Evolutionary conservation across 2,113 vertebrate genomes (phyloP), one percentile per base, ranked within the genome.

Genomic region (Sylvia atricapilla): DNA sequence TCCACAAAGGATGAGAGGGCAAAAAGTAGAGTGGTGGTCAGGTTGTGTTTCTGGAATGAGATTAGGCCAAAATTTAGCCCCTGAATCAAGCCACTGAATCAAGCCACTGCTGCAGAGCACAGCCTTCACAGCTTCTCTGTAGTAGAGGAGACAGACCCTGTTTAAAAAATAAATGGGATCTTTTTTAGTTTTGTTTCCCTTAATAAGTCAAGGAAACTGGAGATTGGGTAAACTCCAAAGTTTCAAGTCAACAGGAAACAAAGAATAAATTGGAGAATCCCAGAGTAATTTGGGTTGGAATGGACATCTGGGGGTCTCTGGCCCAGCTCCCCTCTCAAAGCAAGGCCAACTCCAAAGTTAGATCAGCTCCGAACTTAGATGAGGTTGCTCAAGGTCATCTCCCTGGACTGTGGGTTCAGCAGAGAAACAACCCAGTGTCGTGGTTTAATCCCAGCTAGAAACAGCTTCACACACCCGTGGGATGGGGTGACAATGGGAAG

Each of bases 141-240:
- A 63, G 24, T 12, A 41, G 9, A 76, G 27, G 14, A 76, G 15
- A 47, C 6, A 66, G 16, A 59, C 2, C 7, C 7, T 4, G 0
- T 30, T 31, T 7, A 3, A 7, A 58, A 72, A 62, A 63, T n/a
- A 79, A 72, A 43, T 0, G 1, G 6, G 14, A 30, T 22, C 0
- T 63, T 69, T 15, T 15, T 13, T 11, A 56, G 37, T n/a, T 93
- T 87, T 82, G 1, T 2, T 75, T 68, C 27, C 17, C 4, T 84
- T 50, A 47, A 11, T 63, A 75, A 52, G 7, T 64, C 30, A 39
- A 52, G 13, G 23, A 87, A 87, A 68, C 7, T 20, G 18, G 17
- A n/a, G 35, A 72, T 60, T 31, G 10, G 33, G 15, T 66, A 58
- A 62, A 77, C 8, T 6, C 18, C 3, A 1, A 78, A 24, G 8